Percentiles rank a stretch among this genome's conserved stretches.
Evolutionary conservation across 2,888 invertebrate species (phyloP).

Genomic region (Cheilosia scutellata): DNA sequence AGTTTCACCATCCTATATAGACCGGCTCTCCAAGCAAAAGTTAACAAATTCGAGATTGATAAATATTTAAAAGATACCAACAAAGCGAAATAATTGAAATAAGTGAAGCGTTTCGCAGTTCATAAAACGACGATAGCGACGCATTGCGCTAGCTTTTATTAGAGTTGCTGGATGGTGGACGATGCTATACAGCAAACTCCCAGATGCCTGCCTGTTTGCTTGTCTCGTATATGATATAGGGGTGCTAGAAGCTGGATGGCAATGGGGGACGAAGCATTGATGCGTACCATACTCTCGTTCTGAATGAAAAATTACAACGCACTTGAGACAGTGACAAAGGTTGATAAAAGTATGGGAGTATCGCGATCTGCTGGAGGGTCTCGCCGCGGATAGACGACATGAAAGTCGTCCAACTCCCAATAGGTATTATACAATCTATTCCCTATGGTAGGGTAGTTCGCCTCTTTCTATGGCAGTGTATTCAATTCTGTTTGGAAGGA

Average conservation of each 20-base stretch:
- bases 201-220: conserved; percentile 23
- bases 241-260: neutral
- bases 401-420: conserved; percentile 38
- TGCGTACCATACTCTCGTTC: conserved; percentile 50
- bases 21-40: conserved; percentile 77
- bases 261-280: conserved; percentile 24
- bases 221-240: neutral
- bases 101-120: conserved; percentile 82
- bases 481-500: neutral
- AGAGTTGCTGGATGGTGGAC: conserved; percentile 34
- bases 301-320: conserved; percentile 60
- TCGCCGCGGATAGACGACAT: conserved; percentile 26
- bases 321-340: conserved; percentile 63
- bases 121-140: conserved; percentile 47
- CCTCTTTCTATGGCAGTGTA: neutral
- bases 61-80: conserved; percentile 84
- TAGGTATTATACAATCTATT: conserved; percentile 21
- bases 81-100: conserved; percentile 84
- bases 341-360: conserved; percentile 32
- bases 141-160: conserved; percentile 68
- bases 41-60: conserved; percentile 84
- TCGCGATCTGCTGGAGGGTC: conserved; percentile 5
- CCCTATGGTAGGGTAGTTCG: conserved; percentile 2
- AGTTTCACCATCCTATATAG: neutral
- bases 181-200: neutral